Percentiles rank a stretch among this genome's conserved stretches.
Evolutionary conservation across 1,140 invertebrate genomes (phyloP).

Genomic region (Drosophila kurseongensis): DNA sequence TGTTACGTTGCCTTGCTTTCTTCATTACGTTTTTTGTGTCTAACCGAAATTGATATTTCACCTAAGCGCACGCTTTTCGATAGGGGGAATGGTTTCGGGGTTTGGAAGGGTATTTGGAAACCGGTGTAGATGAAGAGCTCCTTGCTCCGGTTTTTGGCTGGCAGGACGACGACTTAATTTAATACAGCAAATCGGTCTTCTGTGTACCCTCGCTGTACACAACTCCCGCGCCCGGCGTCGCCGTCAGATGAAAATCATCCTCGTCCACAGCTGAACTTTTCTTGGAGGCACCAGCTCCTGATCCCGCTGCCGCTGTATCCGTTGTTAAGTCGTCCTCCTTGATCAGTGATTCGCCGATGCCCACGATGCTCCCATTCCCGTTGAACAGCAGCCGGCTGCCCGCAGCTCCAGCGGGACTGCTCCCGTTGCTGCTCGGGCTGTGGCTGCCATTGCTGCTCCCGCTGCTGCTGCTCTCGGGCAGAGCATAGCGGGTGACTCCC

Average conservation of each 20-base stretch:
- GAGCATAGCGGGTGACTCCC: conserved; percentile 86
- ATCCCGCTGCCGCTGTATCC: neutral
- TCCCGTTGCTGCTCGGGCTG: conserved; percentile 54
- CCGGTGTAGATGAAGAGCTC: conserved; percentile 4
- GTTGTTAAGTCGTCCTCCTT: conserved; percentile 29
- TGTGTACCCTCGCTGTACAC: conserved; percentile 87
- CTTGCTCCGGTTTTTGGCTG: conserved; percentile 2
- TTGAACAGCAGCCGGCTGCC: conserved; percentile 34
- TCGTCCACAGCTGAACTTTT: conserved; percentile 43
- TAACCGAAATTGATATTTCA: conserved; percentile 53
- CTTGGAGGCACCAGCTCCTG: conserved; percentile 40
- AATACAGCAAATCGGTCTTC: conserved; percentile 88
- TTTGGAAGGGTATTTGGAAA: neutral
- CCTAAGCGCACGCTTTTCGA: conserved; percentile 54
- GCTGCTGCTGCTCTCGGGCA: conserved; percentile 52
- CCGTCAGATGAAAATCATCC: conserved; percentile 85
- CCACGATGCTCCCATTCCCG: conserved; percentile 60
- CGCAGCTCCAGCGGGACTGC: conserved; percentile 40
- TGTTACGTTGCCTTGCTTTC: conserved; percentile 5
- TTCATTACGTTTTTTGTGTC: conserved; percentile 15
- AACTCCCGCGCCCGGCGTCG: conserved; percentile 85
- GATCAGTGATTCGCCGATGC: conserved; percentile 60
- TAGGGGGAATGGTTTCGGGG: conserved; percentile 4
- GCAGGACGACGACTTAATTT: conserved; percentile 82
- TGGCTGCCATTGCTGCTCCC: conserved; percentile 41